Conservation (phyloP, 2,113 vertebrate genomes). For the Morone chrysops region DNA sequence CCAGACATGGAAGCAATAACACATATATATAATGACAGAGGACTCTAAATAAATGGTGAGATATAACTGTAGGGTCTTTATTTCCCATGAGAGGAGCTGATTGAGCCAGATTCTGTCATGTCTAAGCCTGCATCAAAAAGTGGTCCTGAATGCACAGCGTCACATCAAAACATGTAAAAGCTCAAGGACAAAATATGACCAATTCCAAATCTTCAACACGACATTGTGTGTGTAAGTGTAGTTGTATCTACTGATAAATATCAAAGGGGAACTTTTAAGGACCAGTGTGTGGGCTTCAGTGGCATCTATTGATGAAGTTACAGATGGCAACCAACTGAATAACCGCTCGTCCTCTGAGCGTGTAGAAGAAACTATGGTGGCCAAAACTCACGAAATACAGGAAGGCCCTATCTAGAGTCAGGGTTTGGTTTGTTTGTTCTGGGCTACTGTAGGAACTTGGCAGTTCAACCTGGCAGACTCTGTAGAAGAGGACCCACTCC, state of each 20-base stretch:
- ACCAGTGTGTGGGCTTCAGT: too few relatives aligned
- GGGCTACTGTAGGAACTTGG: too few relatives aligned
- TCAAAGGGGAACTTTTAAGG: not conserved
- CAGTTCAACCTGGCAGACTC: not conserved
- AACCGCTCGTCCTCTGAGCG: too few relatives aligned
- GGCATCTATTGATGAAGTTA: too few relatives aligned
- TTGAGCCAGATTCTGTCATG: conserved; percentile 13
- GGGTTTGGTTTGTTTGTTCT: too few relatives aligned
- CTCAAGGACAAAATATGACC: not conserved
- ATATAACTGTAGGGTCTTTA: conserved; percentile 3
- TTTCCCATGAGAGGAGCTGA: conserved; percentile 16
- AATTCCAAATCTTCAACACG: not conserved
- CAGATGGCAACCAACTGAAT: too few relatives aligned
- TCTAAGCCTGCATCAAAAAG: not conserved
- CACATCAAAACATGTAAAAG: not conserved
- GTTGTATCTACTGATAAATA: not conserved
- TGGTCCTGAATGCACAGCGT: not conserved
- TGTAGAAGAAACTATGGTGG: too few relatives aligned
- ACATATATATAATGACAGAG: conserved; percentile 19
- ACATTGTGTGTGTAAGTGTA: not conserved
- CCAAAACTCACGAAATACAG: too few relatives aligned
- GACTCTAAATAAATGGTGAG: conserved; percentile 38
- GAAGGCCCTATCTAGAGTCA: too few relatives aligned
- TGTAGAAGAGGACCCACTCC: not conserved
- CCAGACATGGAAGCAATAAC: conserved; percentile 50